Evolutionary conservation across 2,888 invertebrate genomes (phyloP).

Genomic region (Yponomeuta sedellus): DNA sequence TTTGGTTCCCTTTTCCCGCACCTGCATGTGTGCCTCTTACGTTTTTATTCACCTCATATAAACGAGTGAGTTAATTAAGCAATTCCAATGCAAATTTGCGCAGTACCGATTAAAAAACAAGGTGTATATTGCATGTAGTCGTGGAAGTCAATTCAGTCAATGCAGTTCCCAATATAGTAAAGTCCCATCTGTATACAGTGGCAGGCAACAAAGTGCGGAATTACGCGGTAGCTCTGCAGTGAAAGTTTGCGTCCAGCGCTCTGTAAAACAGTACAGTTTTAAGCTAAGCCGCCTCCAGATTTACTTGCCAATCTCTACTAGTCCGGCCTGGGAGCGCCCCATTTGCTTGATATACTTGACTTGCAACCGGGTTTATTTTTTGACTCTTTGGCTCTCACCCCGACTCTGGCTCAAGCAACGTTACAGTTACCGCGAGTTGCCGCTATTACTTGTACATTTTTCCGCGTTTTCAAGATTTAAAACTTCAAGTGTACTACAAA

Average conservation of each 20-base stretch:
- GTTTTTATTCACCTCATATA: background rate
- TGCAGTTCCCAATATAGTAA: background rate
- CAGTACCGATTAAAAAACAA: background rate
- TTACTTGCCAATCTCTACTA: conserved; percentile 22
- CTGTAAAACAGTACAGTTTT: conserved; percentile 17
- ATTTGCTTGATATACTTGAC: conserved; percentile 40
- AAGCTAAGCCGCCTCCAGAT: conserved; percentile 21
- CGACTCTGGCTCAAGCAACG: background rate
- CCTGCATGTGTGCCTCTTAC: background rate
- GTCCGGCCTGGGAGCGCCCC: conserved; percentile 32
- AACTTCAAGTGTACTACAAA: too few species aligned
- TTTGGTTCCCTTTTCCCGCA: conserved; percentile 16
- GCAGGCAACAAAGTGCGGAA: conserved; percentile 10
- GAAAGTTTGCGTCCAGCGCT: conserved; percentile 6
- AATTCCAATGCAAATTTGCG: background rate
- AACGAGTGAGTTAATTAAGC: background rate
- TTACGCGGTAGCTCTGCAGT: conserved; percentile 9
- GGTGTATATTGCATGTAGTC: background rate
- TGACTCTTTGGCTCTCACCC: background rate
- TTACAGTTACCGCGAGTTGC: too few species aligned
- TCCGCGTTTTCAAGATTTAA: too few species aligned
- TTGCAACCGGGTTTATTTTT: conserved; percentile 34
- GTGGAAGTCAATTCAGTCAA: background rate
- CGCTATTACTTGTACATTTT: too few species aligned
- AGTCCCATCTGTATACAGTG: background rate